A percentile compares a stretch with the other conserved stretches of the same genome.
phyloP scores from a whole-genome alignment of 2,113 vertebrate genomes.

The Clarias macrocephalus region DNA sequence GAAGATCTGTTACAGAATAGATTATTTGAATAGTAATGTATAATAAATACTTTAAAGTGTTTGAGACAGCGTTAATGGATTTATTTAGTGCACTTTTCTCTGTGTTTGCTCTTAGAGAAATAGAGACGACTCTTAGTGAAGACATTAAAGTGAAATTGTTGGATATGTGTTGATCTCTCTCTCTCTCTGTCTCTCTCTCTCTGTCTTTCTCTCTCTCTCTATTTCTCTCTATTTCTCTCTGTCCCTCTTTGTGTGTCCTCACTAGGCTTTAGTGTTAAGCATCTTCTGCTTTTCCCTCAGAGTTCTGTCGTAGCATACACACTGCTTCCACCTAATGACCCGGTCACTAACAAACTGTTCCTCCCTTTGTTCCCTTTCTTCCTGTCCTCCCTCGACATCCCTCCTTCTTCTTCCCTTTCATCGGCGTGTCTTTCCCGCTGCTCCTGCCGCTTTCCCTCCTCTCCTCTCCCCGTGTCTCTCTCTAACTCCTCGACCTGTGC shows the following conservation, averaged over 20 bases:
- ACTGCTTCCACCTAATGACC: slow-evolving; percentile 77
- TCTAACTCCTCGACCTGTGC: slow-evolving; percentile 50
- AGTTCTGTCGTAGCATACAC: slow-evolving; percentile 71
- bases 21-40: background rate
- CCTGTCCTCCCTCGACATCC: slow-evolving; percentile 56
- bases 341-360: slow-evolving; percentile 79
- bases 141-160: background rate
- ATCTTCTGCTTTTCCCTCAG: slow-evolving; percentile 67
- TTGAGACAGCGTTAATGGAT: background rate
- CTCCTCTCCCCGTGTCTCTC: slow-evolving; percentile 50
- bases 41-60: background rate
- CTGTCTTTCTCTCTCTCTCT: slow-evolving; percentile 53
- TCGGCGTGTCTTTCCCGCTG: slow-evolving; percentile 59
- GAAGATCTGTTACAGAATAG: background rate
- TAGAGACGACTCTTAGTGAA: background rate
- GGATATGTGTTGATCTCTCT: slow-evolving; percentile 56
- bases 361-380: slow-evolving; percentile 70
- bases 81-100: background rate
- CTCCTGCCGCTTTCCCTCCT: slow-evolving; percentile 56
- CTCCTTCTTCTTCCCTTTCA: slow-evolving; percentile 47
- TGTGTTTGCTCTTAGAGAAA: background rate
- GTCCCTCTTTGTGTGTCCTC: slow-evolving; percentile 69
- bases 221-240: slow-evolving; percentile 55
- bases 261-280: slow-evolving; percentile 73
- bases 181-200: background rate